These are phyloP conservation scores for Amazona guildingii DNA, from an alignment of 2,113 vertebrate genomes.

Conservation along the genomic window DNA sequence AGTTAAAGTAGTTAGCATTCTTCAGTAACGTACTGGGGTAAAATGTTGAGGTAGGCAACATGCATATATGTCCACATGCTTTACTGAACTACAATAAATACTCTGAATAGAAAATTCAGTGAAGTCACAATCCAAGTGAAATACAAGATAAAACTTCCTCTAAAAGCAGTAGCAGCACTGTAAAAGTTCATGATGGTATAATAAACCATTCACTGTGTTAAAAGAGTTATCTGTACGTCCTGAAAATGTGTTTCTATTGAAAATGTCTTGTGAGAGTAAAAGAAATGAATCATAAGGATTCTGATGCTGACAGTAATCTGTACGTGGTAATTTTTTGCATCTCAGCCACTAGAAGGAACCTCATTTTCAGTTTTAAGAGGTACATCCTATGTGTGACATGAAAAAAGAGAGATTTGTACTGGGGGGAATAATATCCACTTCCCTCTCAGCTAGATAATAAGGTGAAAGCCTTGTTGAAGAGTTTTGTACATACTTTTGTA, in stretches of 20 bases:
- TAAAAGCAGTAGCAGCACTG: not conserved
- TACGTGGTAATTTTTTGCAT: not conserved
- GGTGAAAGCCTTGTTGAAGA: not conserved
- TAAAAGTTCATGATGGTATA: not conserved
- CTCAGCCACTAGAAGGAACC: not conserved
- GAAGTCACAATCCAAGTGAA: not conserved
- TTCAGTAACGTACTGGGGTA: not conserved
- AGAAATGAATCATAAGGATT: not conserved
- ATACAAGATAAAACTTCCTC: not conserved
- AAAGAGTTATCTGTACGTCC: not conserved
- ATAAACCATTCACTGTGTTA: not conserved
- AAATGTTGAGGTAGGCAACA: not conserved
- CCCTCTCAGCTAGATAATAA: not conserved
- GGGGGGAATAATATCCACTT: not conserved
- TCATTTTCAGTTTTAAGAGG: not conserved
- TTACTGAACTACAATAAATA: not conserved
- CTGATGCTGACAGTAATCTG: not conserved
- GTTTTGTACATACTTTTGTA: not conserved
- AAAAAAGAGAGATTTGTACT: not conserved
- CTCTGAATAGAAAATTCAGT: accelerated
- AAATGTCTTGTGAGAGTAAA: not conserved
- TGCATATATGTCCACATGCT: accelerated
- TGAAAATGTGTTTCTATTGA: not conserved
- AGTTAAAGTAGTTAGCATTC: not conserved
- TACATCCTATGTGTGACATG: not conserved